Evolutionary conservation across 2,888 invertebrate genomes (phyloP), one percentile per base, ranked within the genome.

Genomic region (Pimpla rufipes): DNA sequence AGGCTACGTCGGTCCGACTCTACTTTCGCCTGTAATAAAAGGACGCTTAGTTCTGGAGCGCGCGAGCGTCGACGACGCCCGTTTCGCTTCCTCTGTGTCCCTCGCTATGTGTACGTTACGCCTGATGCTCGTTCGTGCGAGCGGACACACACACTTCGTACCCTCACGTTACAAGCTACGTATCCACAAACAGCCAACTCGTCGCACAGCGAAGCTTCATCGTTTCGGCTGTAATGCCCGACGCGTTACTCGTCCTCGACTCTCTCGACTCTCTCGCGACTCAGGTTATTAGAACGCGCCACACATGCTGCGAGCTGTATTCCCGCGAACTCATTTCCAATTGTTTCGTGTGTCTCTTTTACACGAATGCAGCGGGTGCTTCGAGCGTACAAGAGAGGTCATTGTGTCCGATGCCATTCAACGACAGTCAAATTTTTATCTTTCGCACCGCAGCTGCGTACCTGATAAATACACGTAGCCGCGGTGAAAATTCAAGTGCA

Each of bases 1-100:
- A 40, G 57, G 62, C 70, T n/a, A 40, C 62, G 35, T 8, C 45
- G 21, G 62, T 64, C 70, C 55, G 29, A 29, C 29, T 29, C 29
- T 29, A 29, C 29, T 29, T 62, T 55, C 75, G 29, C 59, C 62
- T 76, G 62, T 73, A 83, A 83, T 83, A 83, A 83, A 83, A 83
- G 76, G 80, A 62, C 73, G 21, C 13, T 45, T 62, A 74, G 73
- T 62, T 62, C 73, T 47, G 13, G n/a, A 76, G 59, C 52, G 59
- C 70, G 66, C 35, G 57, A 62, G 52, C 75, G 74, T 47, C 21
- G 29, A 29, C 42, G 68, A 52, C 74, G 59, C 82, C 78, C 81
- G 81, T 73, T 79, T 83, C 82, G 73, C 82, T 68, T 62, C 47
- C 50, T 57, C 67, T 23, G 57, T 67, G 42, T 67, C 64, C 50